phyloP scores from a whole-genome alignment of 2,113 vertebrate species.

The Hippocampus mohnikei region DNA sequence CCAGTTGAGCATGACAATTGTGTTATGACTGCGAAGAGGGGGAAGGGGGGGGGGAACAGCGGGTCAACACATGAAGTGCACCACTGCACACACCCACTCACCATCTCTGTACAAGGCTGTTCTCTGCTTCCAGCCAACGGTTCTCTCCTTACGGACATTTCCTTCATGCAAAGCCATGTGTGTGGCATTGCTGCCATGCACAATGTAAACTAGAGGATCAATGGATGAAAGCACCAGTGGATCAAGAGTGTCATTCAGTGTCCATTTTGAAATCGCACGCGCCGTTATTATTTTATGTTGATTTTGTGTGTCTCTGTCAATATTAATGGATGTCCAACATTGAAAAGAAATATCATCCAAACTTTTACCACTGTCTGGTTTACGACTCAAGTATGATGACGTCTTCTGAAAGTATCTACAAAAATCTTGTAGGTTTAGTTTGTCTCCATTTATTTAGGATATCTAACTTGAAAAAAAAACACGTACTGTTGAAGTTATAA shows the following conservation, averaged over 20 bases:
- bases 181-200: slow-evolving; percentile 80
- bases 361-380: background rate
- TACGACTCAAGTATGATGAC: background rate
- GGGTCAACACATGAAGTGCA: slow-evolving; percentile 41
- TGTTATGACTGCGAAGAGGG: slow-evolving; percentile 48
- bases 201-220: slow-evolving; percentile 83
- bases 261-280: background rate
- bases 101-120: slow-evolving; percentile 80
- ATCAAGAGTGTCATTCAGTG: slow-evolving; percentile 19
- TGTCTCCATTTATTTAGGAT: background rate
- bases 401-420: background rate
- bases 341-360: background rate
- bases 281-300: background rate
- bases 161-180: slow-evolving; percentile 79
- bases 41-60: slow-evolving; percentile 23
- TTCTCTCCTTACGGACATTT: slow-evolving; percentile 79
- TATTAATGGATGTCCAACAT: background rate
- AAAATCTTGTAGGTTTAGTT: background rate
- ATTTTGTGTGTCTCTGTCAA: no score
- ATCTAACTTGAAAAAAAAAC: no score
- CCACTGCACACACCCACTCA: slow-evolving; percentile 80
- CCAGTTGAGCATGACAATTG: slow-evolving; percentile 45
- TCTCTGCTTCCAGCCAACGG: slow-evolving; percentile 84
- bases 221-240: slow-evolving; percentile 38
- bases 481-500: no score